phyloP scores from a whole-genome alignment of 2,797 vertebrate species.

The Sebastes dallii region DNA sequence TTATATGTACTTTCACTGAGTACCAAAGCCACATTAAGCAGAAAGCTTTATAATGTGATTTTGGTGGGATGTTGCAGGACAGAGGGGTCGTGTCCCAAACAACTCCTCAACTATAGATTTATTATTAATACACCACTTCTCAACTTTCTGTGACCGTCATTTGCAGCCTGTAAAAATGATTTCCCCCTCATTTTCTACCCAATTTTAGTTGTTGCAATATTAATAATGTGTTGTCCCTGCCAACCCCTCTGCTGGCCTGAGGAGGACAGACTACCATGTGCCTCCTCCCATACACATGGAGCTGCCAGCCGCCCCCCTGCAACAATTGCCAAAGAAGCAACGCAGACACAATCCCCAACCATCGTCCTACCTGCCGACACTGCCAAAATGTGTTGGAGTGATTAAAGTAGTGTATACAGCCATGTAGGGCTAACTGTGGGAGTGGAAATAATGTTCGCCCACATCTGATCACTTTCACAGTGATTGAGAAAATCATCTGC shows the following conservation, averaged over 20 bases:
- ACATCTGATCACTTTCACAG: slow-evolving; percentile 1
- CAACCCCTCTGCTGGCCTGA: background rate
- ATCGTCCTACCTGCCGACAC: slow-evolving; percentile 21
- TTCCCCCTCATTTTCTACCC: background rate
- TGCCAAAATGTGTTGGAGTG: slow-evolving; percentile 23
- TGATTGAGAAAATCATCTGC: background rate
- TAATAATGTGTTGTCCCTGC: background rate
- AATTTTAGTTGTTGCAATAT: background rate
- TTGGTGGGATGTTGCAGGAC: background rate
- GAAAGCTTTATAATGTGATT: background rate
- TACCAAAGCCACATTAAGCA: background rate
- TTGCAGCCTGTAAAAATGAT: background rate
- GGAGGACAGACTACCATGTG: background rate
- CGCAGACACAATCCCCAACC: slow-evolving; percentile 21
- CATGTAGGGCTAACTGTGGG: slow-evolving; percentile 4
- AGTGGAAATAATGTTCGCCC: slow-evolving; percentile 9
- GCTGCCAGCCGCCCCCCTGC: slow-evolving; percentile 24
- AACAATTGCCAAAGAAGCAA: slow-evolving; percentile 13
- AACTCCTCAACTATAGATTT: background rate
- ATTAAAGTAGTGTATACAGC: background rate
- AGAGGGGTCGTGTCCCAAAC: background rate
- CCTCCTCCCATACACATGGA: slow-evolving; percentile 5
- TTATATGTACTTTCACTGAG: background rate
- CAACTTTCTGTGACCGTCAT: background rate
- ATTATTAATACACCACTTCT: background rate